Evolutionary conservation across 2,888 invertebrate genomes (phyloP), one percentile per base, ranked within the genome.

Genomic region (Nomada ruficornis): DNA sequence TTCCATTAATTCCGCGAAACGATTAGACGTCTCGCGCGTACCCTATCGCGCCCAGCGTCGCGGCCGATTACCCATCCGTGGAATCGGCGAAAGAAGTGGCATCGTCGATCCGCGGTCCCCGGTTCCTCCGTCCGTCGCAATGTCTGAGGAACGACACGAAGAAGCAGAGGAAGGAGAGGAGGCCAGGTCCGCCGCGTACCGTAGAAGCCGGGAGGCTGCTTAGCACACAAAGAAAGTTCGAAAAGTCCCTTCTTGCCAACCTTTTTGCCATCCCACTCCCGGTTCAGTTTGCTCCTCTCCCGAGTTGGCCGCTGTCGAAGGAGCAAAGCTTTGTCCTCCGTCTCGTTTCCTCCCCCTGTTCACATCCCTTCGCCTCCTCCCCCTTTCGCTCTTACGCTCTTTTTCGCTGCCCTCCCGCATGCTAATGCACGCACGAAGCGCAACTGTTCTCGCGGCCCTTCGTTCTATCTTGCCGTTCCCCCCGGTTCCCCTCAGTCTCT

Each of bases 171-270:
- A 74, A 54, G 73, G 67, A 42, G 74, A 64, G 73, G 76, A 77
- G 63, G 65, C 68, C 67, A 50, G 55, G 75, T 76, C 81, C 74
- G 64, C 55, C 69, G 82, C 79, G 80, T 76, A 77, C 63, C 82
- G 77, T 54, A 78, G 85, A 83, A 77, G 74, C 80, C 82, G 86
- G 79, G 86, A 88, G 84, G 88, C 91, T 91, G 90, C 89, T 91
- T 91, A 92, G 91, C 92, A 92, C 92, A 92, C 92, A 92, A 92
- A 92, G 92, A 91, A 91, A 91, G 86, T 89, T 91, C 87, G 87
- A 83, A 91, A 91, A 91, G 86, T 87, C 88, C 86, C 85, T 88
- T 89, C 86, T 88, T 88, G 83, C 76, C 82, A 84, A 80, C 78
- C 84, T 88, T 91, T 90, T 89, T 90, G 83, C 85, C 85, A 80